Percentiles rank a stretch among this genome's conserved stretches.
Conservation (phyloP, 2,797 vertebrate species). For the Lacerta viridis region DNA sequence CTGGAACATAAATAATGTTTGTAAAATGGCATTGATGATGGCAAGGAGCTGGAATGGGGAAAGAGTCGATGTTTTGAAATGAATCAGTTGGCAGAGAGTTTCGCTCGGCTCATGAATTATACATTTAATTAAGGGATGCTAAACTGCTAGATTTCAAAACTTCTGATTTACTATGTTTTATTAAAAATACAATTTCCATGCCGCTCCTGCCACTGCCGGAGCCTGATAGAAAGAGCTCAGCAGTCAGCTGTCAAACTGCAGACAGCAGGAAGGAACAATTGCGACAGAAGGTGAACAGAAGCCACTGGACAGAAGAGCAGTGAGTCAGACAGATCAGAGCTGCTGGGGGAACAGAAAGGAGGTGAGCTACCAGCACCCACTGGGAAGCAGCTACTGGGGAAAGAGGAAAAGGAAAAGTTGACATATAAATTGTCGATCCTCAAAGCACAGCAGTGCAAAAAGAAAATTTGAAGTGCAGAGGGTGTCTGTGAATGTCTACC, state of each 20-base stretch:
- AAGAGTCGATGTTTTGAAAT: slow-evolving; percentile 70
- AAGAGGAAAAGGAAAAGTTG: background rate
- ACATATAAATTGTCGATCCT: background rate
- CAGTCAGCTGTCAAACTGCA: slow-evolving; percentile 1
- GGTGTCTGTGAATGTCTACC: background rate
- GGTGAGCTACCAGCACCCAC: background rate
- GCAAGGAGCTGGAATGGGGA: slow-evolving; percentile 32
- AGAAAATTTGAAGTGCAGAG: background rate
- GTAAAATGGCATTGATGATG: slow-evolving; percentile 71
- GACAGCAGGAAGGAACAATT: background rate
- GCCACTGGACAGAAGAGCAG: background rate
- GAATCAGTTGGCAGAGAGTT: slow-evolving; percentile 72
- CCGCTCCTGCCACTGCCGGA: slow-evolving; percentile 24
- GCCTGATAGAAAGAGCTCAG: background rate
- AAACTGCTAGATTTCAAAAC: slow-evolving; percentile 73
- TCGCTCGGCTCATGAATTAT: slow-evolving; percentile 79
- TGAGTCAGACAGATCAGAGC: background rate
- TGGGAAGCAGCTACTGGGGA: background rate
- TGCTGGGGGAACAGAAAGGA: background rate
- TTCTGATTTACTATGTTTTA: slow-evolving; percentile 72
- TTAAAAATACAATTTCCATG: slow-evolving; percentile 61
- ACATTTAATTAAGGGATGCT: slow-evolving; percentile 83
- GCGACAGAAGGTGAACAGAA: background rate
- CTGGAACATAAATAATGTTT: slow-evolving; percentile 75
- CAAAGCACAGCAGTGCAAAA: background rate